Conservation (phyloP, 2,113 vertebrate genomes). For the Cryptomyrus ogoouensis region DNA sequence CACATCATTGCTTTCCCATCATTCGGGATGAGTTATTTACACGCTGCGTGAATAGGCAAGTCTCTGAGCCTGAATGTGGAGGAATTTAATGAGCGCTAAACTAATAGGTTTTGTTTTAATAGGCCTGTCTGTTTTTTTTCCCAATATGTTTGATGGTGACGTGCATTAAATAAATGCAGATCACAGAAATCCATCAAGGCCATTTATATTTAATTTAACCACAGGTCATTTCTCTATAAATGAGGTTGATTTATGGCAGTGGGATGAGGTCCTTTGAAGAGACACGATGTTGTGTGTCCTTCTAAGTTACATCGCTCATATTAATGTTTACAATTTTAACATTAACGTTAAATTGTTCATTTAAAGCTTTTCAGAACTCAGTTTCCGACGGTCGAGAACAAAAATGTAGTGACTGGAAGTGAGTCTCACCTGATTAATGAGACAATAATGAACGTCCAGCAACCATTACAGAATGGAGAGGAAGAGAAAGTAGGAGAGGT, state of each 20-base stretch:
- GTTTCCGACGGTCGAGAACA: background rate
- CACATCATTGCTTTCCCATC: constrained; percentile 3
- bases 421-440: background rate
- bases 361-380: background rate
- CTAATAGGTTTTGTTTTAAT: constrained; percentile 19
- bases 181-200: constrained; percentile 4
- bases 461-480: background rate
- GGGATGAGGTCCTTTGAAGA: background rate
- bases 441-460: background rate
- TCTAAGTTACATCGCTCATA: background rate
- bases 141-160: background rate
- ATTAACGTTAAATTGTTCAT: background rate
- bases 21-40: constrained; percentile 3
- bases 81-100: constrained; percentile 1
- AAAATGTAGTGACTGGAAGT: background rate
- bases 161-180: background rate
- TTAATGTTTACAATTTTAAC: background rate
- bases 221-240: background rate
- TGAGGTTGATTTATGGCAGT: background rate
- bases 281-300: too few species aligned
- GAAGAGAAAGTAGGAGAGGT: background rate
- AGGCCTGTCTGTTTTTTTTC: constrained; percentile 6
- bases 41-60: background rate
- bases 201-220: constrained; percentile 4
- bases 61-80: background rate